Evolutionary conservation across 30 jellyfish, hydroid and myxozoan genomes (phyloP).

Genomic region (Calvadosia cruxmelitensis): DNA sequence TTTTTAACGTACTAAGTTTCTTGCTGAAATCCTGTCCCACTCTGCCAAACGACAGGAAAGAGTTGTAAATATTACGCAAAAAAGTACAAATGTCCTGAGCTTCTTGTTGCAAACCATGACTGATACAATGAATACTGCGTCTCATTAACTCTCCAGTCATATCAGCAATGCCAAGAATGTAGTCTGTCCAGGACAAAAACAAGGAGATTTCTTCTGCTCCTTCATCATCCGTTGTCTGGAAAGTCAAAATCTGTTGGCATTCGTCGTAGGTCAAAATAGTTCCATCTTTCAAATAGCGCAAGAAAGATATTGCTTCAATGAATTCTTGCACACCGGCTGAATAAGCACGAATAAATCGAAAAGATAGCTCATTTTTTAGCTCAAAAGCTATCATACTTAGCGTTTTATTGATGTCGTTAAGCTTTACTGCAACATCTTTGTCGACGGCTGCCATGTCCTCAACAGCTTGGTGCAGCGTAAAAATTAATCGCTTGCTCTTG

Average conservation of each 20-base stretch:
- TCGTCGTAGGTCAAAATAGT: slow-evolving; percentile 33
- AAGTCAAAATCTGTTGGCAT: slow-evolving; percentile 11
- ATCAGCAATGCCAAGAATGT: slow-evolving; percentile 77
- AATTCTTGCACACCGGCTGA: slow-evolving; percentile 77
- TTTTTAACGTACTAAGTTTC: slow-evolving; percentile 39
- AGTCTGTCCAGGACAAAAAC: slow-evolving; percentile 42
- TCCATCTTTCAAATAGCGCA: slow-evolving; percentile 29
- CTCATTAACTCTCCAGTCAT: slow-evolving; percentile 92
- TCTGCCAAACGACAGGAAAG: slow-evolving; percentile 31
- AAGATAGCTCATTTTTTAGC: slow-evolving; percentile 39
- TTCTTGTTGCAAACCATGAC: slow-evolving; percentile 40
- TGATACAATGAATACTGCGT: slow-evolving; percentile 39
- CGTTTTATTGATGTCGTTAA: slow-evolving; percentile 8
- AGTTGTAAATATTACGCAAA: slow-evolving; percentile 33
- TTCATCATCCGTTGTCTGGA: slow-evolving; percentile 3
- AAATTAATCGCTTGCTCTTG: slow-evolving; percentile 46
- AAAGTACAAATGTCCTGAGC: slow-evolving; percentile 31
- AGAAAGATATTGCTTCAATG: slow-evolving; percentile 66
- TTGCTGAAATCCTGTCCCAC: slow-evolving; percentile 29
- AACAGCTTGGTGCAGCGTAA: slow-evolving; percentile 39
- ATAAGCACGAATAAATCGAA: slow-evolving; percentile 43
- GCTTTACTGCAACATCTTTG: slow-evolving; percentile 33
- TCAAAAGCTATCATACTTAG: slow-evolving; percentile 38
- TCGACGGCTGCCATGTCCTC: slow-evolving; percentile 17
- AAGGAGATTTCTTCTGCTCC: not conserved